These are phyloP conservation scores for Ctenochaetus hawaiiensis DNA, from an alignment of 2,797 vertebrate species.

Conservation along the genomic window DNA sequence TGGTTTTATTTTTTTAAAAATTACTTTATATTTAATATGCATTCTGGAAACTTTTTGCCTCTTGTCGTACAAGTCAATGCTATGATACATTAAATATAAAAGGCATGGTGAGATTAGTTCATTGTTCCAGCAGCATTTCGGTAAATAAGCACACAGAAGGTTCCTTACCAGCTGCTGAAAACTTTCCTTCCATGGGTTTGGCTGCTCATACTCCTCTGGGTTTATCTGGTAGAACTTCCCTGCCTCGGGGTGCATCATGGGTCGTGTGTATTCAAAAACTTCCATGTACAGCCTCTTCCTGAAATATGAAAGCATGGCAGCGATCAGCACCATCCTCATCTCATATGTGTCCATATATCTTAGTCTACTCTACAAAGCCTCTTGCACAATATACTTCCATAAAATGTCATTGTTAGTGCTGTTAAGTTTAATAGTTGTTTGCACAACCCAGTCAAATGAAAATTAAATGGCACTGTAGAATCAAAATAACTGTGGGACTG, in stretches of 20 bases:
- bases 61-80: neutral
- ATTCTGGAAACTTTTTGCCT: slow-evolving; percentile 8
- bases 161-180: slow-evolving; percentile 97
- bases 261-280: slow-evolving; percentile 99
- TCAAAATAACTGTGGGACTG: neutral
- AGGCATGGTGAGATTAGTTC: neutral
- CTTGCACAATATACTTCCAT: neutral
- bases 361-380: neutral
- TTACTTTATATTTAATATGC: neutral
- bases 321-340: neutral
- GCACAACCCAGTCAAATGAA: neutral
- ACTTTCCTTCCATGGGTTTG: slow-evolving; percentile 99
- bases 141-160: neutral
- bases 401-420: neutral
- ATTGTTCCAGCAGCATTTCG: neutral
- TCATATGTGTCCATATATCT: neutral
- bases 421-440: neutral
- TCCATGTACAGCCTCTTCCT: slow-evolving; percentile 99
- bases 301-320: slow-evolving; percentile 42
- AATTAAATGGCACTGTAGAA: neutral
- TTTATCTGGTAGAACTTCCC: slow-evolving; percentile 99
- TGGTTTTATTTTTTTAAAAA: neutral
- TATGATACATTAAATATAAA: slow-evolving; percentile 5
- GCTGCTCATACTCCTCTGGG: slow-evolving; percentile 98
- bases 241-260: slow-evolving; percentile 99